phyloP scores from a whole-genome alignment of 1,140 invertebrate genomes.

The Ylistrum balloti region DNA sequence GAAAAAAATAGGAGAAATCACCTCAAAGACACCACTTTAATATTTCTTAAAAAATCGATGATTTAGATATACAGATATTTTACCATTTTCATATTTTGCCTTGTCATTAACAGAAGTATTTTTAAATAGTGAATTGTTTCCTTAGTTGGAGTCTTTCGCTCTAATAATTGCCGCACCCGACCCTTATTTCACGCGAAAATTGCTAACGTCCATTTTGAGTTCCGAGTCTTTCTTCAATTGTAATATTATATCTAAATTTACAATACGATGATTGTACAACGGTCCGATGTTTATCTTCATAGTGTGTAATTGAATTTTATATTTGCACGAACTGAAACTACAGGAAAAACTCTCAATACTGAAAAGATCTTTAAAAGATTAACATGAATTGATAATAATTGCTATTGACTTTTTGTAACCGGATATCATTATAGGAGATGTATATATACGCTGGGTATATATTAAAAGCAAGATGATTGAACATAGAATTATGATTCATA shows the following conservation, averaged over 20 bases:
- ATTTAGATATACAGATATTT: neutral
- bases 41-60: neutral
- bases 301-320: neutral
- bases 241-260: neutral
- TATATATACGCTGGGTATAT: neutral
- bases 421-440: neutral
- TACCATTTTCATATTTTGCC: no score
- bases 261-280: neutral
- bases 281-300: neutral
- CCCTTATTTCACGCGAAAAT: neutral
- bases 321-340: neutral
- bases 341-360: neutral
- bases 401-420: conserved; percentile 18
- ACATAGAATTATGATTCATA: neutral
- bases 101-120: no score
- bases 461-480: neutral
- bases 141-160: no score
- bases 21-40: neutral
- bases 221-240: neutral
- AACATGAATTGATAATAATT: conserved; percentile 6
- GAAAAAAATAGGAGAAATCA: neutral
- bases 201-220: neutral
- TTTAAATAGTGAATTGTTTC: no score
- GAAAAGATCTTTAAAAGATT: conserved; percentile 25
- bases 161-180: no score